These are phyloP conservation scores for Notocelia uddmanniana DNA, from an alignment of 2,888 invertebrate species.

Conservation along the genomic window DNA sequence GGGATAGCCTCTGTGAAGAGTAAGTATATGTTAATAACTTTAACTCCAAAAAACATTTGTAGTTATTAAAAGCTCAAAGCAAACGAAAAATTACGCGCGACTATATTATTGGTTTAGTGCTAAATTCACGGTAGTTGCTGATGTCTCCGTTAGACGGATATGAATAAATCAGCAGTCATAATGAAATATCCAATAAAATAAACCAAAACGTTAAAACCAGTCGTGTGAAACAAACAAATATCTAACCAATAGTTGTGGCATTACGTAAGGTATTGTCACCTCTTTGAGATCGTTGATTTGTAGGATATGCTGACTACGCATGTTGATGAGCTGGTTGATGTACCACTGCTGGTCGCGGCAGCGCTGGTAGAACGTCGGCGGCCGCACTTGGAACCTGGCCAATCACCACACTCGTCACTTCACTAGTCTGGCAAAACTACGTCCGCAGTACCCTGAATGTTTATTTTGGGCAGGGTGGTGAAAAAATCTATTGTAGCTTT, in stretches of 20 bases:
- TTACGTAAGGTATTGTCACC: conserved; percentile 67
- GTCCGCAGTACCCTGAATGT: background rate
- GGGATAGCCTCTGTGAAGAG: conserved; percentile 84
- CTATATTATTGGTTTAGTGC: too few species aligned
- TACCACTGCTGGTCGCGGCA: conserved; percentile 97
- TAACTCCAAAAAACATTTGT: background rate
- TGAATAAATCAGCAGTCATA: too few species aligned
- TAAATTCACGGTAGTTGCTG: too few species aligned
- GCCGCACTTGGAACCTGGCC: conserved; percentile 93
- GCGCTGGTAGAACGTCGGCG: conserved; percentile 97
- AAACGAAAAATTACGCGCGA: too few species aligned
- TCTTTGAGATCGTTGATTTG: conserved; percentile 95
- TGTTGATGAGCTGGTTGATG: conserved; percentile 92
- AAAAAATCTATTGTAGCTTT: too few species aligned
- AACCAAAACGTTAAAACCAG: too few species aligned
- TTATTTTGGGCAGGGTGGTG: too few species aligned
- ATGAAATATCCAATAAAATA: too few species aligned
- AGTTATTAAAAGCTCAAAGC: too few species aligned
- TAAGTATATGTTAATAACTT: background rate
- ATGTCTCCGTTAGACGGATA: background rate
- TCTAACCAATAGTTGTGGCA: too few species aligned
- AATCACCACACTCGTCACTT: background rate
- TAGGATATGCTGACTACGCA: conserved; percentile 92
- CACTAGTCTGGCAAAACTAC: background rate
- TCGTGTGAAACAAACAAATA: too few species aligned